phyloP scores from a whole-genome alignment of 1,140 invertebrate genomes.

The Orussus abietinus region DNA sequence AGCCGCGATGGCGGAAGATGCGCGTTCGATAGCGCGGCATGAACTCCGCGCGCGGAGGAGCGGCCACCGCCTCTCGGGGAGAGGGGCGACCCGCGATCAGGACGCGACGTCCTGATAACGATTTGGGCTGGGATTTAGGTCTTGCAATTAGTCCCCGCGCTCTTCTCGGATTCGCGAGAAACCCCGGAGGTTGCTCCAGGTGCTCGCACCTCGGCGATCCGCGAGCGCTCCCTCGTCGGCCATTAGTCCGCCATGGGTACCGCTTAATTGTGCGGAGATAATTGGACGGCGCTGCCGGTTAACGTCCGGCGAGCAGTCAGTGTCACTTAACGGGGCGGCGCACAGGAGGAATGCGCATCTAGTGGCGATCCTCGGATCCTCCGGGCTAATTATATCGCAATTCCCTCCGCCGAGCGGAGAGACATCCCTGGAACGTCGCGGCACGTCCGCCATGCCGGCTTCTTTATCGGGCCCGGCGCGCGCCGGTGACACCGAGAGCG shows the following conservation, averaged over 20 bases:
- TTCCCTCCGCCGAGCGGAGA: conserved; percentile 23
- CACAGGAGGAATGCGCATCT: conserved; percentile 10
- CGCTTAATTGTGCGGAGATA: conserved; percentile 33
- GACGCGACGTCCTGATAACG: no score
- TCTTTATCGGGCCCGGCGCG: conserved; percentile 10
- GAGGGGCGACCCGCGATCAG: no score
- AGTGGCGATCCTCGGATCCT: conserved; percentile 11
- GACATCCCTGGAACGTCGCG: conserved; percentile 6
- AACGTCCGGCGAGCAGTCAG: conserved; percentile 16
- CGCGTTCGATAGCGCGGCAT: conserved; percentile 30
- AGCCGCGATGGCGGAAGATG: conserved; percentile 30
- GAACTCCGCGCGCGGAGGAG: conserved; percentile 22
- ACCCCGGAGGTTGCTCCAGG: no score
- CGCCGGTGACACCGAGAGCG: conserved; percentile 8
- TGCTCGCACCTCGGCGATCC: no score
- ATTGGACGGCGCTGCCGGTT: conserved; percentile 25
- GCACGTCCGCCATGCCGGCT: no score
- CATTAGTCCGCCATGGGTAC: conserved; percentile 23
- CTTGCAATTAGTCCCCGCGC: no score
- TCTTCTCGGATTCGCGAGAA: no score
- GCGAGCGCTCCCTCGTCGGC: conserved; percentile 8
- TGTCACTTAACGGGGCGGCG: conserved; percentile 26
- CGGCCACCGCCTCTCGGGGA: no score
- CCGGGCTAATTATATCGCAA: conserved; percentile 29
- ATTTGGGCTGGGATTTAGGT: no score